A percentile compares a stretch with the other conserved stretches of the same genome.
Evolutionary conservation across 2,888 invertebrate species (phyloP).

Genomic region (Nemapogon koenigi): DNA sequence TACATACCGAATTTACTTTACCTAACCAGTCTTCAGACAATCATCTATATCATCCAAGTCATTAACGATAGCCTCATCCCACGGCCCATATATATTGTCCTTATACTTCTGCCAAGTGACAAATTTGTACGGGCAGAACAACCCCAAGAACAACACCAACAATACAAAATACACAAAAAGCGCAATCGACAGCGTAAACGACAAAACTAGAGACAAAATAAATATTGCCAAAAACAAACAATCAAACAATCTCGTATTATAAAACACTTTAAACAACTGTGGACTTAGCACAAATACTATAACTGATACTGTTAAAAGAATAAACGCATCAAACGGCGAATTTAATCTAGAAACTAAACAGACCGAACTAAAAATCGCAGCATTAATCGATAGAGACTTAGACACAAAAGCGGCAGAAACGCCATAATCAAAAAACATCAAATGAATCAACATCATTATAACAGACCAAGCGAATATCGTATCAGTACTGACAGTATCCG

Average conservation of each 20-base stretch:
- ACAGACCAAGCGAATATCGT: constrained; percentile 95
- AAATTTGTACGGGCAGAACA: constrained; percentile 79
- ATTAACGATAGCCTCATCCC: constrained; percentile 92
- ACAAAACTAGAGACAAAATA: constrained; percentile 46
- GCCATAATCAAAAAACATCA: constrained; percentile 93
- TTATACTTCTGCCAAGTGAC: constrained; percentile 80
- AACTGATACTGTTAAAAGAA: constrained; percentile 87
- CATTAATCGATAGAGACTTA: constrained; percentile 90
- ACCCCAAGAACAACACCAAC: constrained; percentile 68
- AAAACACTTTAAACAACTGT: constrained; percentile 71
- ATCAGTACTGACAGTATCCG: constrained; percentile 96
- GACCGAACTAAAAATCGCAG: constrained; percentile 93
- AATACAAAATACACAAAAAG: constrained; percentile 68
- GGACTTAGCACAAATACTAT: constrained; percentile 91
- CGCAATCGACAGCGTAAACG: constrained; percentile 64
- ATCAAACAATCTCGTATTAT: constrained; percentile 61
- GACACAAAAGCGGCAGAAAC: constrained; percentile 88
- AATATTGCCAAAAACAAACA: constrained; percentile 57
- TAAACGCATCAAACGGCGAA: constrained; percentile 86
- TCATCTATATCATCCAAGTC: constrained; percentile 64
- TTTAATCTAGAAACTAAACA: constrained; percentile 92
- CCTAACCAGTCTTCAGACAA: constrained; percentile 7
- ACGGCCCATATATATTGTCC: constrained; percentile 95
- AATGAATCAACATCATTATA: constrained; percentile 85
- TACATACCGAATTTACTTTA: too few relatives aligned